phyloP scores from a whole-genome alignment of 2,113 vertebrate species.

The Notothenia coriiceps region DNA sequence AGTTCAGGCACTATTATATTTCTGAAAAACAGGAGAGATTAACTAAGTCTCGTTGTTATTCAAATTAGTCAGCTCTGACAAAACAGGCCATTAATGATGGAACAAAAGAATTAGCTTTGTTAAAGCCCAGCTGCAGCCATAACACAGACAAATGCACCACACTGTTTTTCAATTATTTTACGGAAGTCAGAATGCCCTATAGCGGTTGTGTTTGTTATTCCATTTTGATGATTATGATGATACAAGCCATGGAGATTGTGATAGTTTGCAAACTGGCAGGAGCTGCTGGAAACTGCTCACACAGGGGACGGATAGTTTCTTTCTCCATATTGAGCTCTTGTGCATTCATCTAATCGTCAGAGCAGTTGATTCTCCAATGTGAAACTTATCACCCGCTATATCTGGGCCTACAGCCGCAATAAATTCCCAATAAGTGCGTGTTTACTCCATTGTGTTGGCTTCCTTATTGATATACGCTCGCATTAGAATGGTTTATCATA shows the following conservation, averaged over 20 bases:
- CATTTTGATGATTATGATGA: conserved; percentile 60
- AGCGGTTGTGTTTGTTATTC: conserved; percentile 60
- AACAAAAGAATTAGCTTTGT: conserved; percentile 45
- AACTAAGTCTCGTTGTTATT: conserved; percentile 70
- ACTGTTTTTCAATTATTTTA: conserved; percentile 73
- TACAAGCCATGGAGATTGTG: conserved; percentile 54
- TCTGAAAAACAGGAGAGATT: conserved; percentile 41
- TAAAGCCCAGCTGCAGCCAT: conserved; percentile 58
- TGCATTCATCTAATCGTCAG: conserved; percentile 55
- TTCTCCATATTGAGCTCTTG: conserved; percentile 43
- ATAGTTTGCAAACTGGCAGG: conserved; percentile 41
- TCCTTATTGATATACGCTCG: conserved; percentile 9
- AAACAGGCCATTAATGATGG: conserved; percentile 70
- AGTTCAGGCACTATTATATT: conserved; percentile 58
- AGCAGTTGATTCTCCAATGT: conserved; percentile 53
- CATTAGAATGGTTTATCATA: conserved; percentile 38
- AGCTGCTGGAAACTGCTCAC: conserved; percentile 48
- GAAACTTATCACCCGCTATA: conserved; percentile 60
- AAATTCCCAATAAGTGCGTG: conserved; percentile 68
- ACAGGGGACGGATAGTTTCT: conserved; percentile 38
- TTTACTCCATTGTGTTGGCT: conserved; percentile 45
- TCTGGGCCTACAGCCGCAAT: conserved; percentile 62
- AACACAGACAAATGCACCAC: conserved; percentile 56
- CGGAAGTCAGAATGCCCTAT: conserved; percentile 50
- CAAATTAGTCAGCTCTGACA: conserved; percentile 61